These are phyloP conservation scores for Aphodius sticticus DNA, from an alignment of 2,888 invertebrate genomes.

Conservation along the genomic window DNA sequence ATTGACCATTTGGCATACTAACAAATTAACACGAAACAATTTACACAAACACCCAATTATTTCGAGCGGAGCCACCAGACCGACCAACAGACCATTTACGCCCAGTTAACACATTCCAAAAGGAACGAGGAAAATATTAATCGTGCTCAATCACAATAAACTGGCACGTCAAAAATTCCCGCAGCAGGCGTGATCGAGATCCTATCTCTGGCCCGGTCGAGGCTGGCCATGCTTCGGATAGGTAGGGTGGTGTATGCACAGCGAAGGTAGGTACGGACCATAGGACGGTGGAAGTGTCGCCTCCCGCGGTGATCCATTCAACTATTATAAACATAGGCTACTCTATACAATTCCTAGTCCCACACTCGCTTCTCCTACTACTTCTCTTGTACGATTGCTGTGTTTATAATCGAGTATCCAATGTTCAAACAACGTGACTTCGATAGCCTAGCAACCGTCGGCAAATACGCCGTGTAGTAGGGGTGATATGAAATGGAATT, in stretches of 20 bases:
- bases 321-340: slow-evolving; percentile 4
- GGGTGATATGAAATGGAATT: no score
- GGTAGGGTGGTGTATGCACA: background rate
- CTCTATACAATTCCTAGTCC: background rate
- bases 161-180: background rate
- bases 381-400: background rate
- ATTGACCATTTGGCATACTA: background rate
- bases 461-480: background rate
- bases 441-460: background rate
- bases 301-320: slow-evolving; percentile 4
- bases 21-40: background rate
- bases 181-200: slow-evolving; percentile 4
- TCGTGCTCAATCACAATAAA: slow-evolving; percentile 4
- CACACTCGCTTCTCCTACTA: background rate
- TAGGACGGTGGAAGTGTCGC: background rate
- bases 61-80: background rate
- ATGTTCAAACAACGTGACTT: background rate
- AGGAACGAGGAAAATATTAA: background rate
- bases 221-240: background rate
- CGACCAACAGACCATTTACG: background rate
- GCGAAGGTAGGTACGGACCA: background rate
- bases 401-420: background rate
- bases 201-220: background rate
- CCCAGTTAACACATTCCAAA: slow-evolving; percentile 4
- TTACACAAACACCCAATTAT: background rate